Conservation (phyloP, 2,797 vertebrate genomes). For the Eulemur mongoz region DNA sequence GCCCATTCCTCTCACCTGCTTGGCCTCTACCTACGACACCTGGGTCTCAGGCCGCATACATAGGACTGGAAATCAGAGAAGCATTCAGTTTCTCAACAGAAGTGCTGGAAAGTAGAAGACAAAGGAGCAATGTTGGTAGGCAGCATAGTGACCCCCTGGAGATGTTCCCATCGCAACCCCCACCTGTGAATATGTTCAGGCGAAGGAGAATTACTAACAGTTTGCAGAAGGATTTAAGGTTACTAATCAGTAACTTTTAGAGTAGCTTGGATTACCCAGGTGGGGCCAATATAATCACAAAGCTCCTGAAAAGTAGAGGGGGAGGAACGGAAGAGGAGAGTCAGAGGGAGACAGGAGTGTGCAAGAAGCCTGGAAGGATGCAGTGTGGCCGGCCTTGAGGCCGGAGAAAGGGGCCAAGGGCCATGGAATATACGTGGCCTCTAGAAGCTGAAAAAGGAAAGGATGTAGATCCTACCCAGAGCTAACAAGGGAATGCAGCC, state of each 20-base stretch:
- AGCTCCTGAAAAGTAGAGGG: background rate
- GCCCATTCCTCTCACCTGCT: background rate
- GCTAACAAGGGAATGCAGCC: background rate
- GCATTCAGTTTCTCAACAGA: background rate
- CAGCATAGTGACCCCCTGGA: background rate
- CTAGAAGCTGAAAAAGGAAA: background rate
- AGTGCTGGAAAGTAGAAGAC: background rate
- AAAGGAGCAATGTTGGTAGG: background rate
- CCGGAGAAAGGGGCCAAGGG: background rate
- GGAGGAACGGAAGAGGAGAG: background rate
- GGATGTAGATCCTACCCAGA: background rate
- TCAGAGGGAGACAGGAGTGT: background rate
- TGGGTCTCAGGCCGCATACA: background rate
- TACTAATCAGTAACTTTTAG: background rate
- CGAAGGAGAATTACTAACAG: background rate
- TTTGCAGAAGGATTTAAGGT: background rate
- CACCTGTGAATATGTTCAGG: background rate
- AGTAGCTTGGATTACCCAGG: background rate
- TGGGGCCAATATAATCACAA: background rate
- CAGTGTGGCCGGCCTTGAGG: background rate
- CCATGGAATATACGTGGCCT: background rate
- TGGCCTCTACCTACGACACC: background rate
- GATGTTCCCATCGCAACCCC: background rate
- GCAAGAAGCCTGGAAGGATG: background rate
- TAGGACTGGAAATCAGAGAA: background rate